Percentiles rank a stretch among this genome's conserved stretches.
Conservation (phyloP, 2,888 invertebrate species). For the Arge pagana region DNA sequence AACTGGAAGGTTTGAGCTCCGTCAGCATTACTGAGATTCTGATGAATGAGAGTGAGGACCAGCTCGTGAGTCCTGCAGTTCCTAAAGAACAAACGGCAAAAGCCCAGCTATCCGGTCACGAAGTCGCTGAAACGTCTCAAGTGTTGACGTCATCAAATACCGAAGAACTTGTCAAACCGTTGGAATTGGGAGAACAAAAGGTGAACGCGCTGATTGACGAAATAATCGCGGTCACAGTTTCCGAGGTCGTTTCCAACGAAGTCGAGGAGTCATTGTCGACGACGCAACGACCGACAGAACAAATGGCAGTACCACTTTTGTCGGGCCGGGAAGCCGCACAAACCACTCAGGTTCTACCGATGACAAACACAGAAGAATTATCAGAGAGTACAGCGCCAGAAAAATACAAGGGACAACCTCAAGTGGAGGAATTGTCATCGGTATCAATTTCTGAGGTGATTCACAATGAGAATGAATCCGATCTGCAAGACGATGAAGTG, state of each 20-base stretch:
- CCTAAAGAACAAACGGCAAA: constrained; percentile 44
- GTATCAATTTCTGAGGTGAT: constrained; percentile 22
- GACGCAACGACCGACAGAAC: constrained; percentile 43
- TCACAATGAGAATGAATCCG: constrained; percentile 27
- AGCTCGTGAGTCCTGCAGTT: constrained; percentile 35
- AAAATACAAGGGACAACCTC: constrained; percentile 38
- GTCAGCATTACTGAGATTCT: constrained; percentile 45
- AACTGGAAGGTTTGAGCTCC: constrained; percentile 43
- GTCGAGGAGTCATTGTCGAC: constrained; percentile 47
- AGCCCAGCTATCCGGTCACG: constrained; percentile 40
- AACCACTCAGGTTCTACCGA: constrained; percentile 47
- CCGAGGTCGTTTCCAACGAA: constrained; percentile 51
- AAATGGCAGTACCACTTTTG: constrained; percentile 47
- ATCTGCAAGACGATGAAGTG: constrained; percentile 39
- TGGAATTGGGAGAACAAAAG: constrained; percentile 37
- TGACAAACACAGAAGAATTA: constrained; percentile 30
- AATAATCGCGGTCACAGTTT: constrained; percentile 36
- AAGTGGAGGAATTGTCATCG: constrained; percentile 33
- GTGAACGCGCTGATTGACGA: constrained; percentile 41
- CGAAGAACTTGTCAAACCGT: constrained; percentile 30
- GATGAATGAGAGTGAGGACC: constrained; percentile 43
- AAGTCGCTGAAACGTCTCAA: constrained; percentile 40
- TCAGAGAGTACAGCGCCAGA: constrained; percentile 32
- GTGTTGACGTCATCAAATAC: constrained; percentile 31
- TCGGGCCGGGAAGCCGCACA: constrained; percentile 52